Conservation (phyloP, 2,888 invertebrate genomes). For the Augochlorella aurata region DNA sequence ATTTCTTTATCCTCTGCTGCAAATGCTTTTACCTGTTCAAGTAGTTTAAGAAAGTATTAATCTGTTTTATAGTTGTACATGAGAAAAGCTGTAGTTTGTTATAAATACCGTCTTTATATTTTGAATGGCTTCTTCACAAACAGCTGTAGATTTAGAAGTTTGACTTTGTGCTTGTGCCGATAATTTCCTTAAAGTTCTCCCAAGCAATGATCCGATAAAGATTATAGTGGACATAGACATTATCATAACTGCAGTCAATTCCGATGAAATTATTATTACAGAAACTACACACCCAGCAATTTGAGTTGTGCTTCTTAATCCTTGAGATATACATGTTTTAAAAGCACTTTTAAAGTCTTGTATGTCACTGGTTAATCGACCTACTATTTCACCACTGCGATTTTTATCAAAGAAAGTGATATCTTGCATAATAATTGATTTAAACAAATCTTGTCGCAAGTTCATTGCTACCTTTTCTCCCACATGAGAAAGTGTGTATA, state of each 20-base stretch:
- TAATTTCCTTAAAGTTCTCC: conserved; percentile 88
- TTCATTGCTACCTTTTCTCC: conserved; percentile 94
- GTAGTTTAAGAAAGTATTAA: not conserved
- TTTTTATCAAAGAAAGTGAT: conserved; percentile 95
- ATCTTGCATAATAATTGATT: conserved; percentile 92
- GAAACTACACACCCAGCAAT: conserved; percentile 91
- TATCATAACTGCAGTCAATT: conserved; percentile 92
- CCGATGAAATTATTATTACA: conserved; percentile 93
- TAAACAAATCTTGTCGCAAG: conserved; percentile 91
- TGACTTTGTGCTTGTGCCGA: conserved; percentile 93
- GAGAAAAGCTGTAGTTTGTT: not conserved
- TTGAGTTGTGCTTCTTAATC: conserved; percentile 93
- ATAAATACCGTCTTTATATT: conserved; percentile 93
- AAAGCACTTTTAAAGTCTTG: conserved; percentile 99
- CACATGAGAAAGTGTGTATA: conserved; percentile 91
- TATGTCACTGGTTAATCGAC: conserved; percentile 94
- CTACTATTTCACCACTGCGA: conserved; percentile 95
- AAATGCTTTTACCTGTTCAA: conserved; percentile 87
- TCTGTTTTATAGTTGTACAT: not conserved
- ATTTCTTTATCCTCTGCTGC: conserved; percentile 94
- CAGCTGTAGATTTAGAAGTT: conserved; percentile 92
- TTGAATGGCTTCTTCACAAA: conserved; percentile 96
- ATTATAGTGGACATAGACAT: conserved; percentile 94
- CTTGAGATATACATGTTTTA: conserved; percentile 96
- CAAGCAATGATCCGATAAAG: conserved; percentile 91